Conservation (phyloP, 2,888 invertebrate genomes). For the Spilosoma lubricipeda region DNA sequence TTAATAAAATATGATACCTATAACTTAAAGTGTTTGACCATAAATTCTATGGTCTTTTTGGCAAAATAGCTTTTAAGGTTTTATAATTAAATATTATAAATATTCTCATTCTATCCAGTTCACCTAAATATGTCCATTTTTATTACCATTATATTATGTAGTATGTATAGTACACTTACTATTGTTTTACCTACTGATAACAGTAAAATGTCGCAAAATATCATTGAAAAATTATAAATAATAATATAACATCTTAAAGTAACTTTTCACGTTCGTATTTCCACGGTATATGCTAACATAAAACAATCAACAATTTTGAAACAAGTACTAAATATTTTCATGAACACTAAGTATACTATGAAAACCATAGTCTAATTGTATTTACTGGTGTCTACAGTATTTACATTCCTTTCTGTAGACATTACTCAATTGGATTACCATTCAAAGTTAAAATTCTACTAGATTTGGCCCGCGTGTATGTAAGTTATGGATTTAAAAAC, state of each 20-base stretch:
- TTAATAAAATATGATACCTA: not conserved
- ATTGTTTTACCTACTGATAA: not conserved
- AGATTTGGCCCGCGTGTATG: too few relatives aligned
- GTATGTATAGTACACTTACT: too few relatives aligned
- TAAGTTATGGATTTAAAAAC: too few relatives aligned
- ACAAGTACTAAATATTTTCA: not conserved
- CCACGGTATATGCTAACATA: not conserved
- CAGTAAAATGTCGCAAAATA: not conserved
- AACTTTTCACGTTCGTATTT: not conserved
- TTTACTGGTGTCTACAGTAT: not conserved
- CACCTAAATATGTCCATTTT: not conserved
- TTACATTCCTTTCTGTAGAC: not conserved
- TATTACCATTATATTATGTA: not conserved
- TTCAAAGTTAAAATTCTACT: too few relatives aligned
- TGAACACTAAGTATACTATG: too few relatives aligned
- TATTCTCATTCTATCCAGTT: not conserved
- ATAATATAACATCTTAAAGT: not conserved
- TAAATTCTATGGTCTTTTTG: not conserved
- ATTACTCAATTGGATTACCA: not conserved
- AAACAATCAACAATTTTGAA: not conserved
- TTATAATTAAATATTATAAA: not conserved
- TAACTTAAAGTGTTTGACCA: not conserved
- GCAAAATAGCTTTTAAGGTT: not conserved
- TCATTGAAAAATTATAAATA: too few relatives aligned
- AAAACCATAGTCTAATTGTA: not conserved